Evolutionary conservation across 1,140 invertebrate species (phyloP).

Genomic region (Saccostrea glomerata): DNA sequence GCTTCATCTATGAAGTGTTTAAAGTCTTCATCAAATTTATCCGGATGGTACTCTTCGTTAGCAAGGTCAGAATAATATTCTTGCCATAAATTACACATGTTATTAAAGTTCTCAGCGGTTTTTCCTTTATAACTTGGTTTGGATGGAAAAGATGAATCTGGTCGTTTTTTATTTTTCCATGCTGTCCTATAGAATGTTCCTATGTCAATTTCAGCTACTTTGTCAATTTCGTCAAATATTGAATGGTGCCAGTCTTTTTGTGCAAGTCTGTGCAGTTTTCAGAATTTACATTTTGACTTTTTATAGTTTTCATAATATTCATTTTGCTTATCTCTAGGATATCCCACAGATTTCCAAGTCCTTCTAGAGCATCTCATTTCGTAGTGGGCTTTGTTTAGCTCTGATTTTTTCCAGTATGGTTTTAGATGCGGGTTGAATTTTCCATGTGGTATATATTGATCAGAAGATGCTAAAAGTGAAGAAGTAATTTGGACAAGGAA

Average conservation of each 20-base stretch:
- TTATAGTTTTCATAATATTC: background rate
- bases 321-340: background rate
- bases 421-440: background rate
- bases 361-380: background rate
- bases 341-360: background rate
- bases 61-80: background rate
- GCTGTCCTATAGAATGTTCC: background rate
- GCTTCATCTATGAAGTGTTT: too few species aligned
- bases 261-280: slow-evolving; percentile 13
- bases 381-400: background rate
- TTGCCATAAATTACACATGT: background rate
- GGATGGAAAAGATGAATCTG: background rate
- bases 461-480: background rate
- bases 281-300: background rate
- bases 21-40: too few species aligned
- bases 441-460: background rate
- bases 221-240: background rate
- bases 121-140: background rate
- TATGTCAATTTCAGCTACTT: background rate
- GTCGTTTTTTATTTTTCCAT: slow-evolving; percentile 1
- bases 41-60: too few species aligned
- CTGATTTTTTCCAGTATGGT: background rate
- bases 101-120: background rate
- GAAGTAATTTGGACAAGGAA: background rate
- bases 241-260: background rate